Evolutionary conservation across 2,113 vertebrate genomes (phyloP), one percentile per base, ranked within the genome.

Genomic region (Rhipidura dahli): DNA sequence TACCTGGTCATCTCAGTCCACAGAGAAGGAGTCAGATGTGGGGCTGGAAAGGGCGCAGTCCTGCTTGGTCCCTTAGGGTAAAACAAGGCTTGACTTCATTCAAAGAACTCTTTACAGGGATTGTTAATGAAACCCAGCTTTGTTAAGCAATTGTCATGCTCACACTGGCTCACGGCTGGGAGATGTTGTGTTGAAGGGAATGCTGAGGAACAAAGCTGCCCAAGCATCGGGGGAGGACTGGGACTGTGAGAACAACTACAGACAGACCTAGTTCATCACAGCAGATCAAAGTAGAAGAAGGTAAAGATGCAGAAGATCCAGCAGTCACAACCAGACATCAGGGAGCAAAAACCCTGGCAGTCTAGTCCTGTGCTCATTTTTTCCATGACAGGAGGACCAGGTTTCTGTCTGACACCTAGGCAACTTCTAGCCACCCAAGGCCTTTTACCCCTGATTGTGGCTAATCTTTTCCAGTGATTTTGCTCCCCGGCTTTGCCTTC

Each of bases 381-480:
- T 94, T 96, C 83, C 78, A 57, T 2, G 23, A 66, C 30, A 64
- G 49, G 44, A 50, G 24, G 45, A 73, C 12, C 42, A 76, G 60
- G 28, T 27, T 30, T 15, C 54, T 71, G 59, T 40, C 64, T 70
- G 60, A 61, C 24, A 45, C 18, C 30, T 19, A 82, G 42, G 8
- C 84, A 93, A 61, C 33, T 39, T 87, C 47, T 54, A 70, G 63
- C 19, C 54, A 88, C 14, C 27, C 70, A 47, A 27, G 7, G 57
- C n/a, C 23, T 76, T 90, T 37, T 7, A 1, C 4, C 11, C 14
- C 9, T 2, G 4, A 21, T 86, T 89, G 24, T 57, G 37, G 49
- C 13, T 93, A 39, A 82, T 53, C 68, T 85, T 94, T 96, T 89
- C 93, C 96, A 94, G 77, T 59, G 54, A 35, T 87, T 95, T 93